A percentile compares a stretch with the other conserved stretches of the same genome.
Conservation (phyloP, 1,140 invertebrate species). For the Atta texana region DNA sequence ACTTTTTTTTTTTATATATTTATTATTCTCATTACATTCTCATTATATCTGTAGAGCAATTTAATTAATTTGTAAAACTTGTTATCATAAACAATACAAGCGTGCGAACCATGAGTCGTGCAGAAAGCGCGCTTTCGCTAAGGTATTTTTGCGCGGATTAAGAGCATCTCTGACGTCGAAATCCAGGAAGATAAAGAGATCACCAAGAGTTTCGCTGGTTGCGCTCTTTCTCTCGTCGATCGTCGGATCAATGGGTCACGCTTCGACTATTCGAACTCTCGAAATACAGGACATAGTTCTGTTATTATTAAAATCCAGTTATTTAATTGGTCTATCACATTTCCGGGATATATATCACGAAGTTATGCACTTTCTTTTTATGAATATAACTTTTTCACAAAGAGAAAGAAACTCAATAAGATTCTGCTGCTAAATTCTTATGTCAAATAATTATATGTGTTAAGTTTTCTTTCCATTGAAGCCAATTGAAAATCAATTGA, state of each 20-base stretch:
- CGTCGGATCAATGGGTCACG: conserved; percentile 54
- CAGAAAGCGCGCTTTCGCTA: conserved; percentile 37
- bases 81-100: not conserved
- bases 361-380: conserved; percentile 8
- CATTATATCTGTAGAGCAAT: not conserved
- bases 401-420: not conserved
- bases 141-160: conserved; percentile 47
- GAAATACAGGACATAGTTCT: not conserved
- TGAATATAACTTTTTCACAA: not conserved
- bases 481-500: not conserved
- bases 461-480: not conserved
- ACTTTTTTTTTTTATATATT: not conserved
- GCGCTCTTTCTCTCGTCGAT: conserved; percentile 42
- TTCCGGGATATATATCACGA: not conserved
- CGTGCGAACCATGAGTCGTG: conserved; percentile 12
- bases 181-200: conserved; percentile 71
- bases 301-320: not conserved
- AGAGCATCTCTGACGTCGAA: conserved; percentile 8
- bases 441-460: not conserved
- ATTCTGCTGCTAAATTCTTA: not conserved
- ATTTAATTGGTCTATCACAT: not conserved
- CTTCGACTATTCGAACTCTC: conserved; percentile 36
- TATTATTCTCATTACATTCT: conserved; percentile 23
- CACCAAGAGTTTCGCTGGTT: conserved; percentile 56
- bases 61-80: conserved; percentile 19